These are phyloP conservation scores for Nycticorax nycticorax DNA, from an alignment of 2,113 vertebrate species.

Conservation along the genomic window DNA sequence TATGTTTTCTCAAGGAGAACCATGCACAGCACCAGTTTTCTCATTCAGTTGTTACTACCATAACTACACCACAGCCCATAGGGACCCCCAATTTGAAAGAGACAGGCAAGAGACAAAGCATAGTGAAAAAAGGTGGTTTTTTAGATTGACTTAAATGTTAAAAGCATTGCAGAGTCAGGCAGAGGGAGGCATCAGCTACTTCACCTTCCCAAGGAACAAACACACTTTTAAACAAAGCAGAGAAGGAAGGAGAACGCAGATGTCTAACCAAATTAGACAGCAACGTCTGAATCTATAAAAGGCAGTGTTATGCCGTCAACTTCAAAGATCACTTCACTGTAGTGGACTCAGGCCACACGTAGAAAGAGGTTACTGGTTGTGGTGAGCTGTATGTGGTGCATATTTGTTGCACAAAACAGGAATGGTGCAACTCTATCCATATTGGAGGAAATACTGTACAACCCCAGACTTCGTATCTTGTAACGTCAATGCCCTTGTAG, in stretches of 20 bases:
- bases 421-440: background rate
- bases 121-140: background rate
- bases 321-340: background rate
- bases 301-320: background rate
- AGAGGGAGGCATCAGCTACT: background rate
- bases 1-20: background rate
- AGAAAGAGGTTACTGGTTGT: background rate
- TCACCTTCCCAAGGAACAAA: background rate
- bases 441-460: background rate
- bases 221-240: background rate
- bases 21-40: background rate
- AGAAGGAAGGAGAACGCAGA: background rate
- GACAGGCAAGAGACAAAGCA: background rate
- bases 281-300: background rate
- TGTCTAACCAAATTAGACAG: background rate
- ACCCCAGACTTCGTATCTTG: background rate
- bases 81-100: background rate
- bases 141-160: background rate
- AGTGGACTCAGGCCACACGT: rapidly evolving
- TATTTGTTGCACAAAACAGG: background rate
- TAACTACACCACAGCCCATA: rapidly evolving
- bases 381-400: background rate
- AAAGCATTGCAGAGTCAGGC: background rate
- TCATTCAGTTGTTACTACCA: background rate
- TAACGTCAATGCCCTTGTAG: background rate